Base-by-base conservation (phyloP, 2,888 invertebrate genomes). In the Volucella inflata region DNA sequence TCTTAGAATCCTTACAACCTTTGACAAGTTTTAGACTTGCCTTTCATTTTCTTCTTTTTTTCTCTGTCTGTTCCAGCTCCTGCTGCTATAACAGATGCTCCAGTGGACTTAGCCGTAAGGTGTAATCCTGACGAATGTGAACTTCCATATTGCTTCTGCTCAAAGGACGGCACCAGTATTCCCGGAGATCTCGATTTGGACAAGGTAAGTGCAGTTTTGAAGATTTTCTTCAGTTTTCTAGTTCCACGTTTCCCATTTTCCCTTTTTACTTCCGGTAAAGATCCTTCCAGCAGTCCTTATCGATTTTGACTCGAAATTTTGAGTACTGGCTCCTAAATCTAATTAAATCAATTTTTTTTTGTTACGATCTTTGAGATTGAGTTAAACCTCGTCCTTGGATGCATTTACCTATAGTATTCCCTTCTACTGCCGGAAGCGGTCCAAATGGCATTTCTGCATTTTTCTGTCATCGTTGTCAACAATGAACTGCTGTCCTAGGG, bases 81-180 rank as follows among this genome's bases (percentile, higher is more conserved):
- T 72, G 95, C 96, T 1, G 96, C 97, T 0, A 93, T 95, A 65
- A 97, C 97, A 1, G 97, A 97, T 91, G 93, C 95, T 8, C 97
- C 97, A 1, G 92, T 94, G 67, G 97, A 97, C 91, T 93, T 96
- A 89, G 97, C 97, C 1, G 93, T 94, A 77, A 95, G 95, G 92
- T 98, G 98, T 91, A 95, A 98, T 89, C 93, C 94, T 0, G 92
- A 94, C 0, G 94, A 95, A 82, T 98, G 98, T 90, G 93, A 93
- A 87, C 93, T 98, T 88, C 98, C 98, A 0, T 97, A 97, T 90
- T 98, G 98, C 91, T 98, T 95, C 93, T 98, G 98, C 91, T 97
- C 97, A 46, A 96, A 96, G 90, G 98, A 98, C 92, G 98, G 98
- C 46, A 98, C 97, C 4, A 91, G 94, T 82, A 96, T 98, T 88